Evolutionary conservation across 2,888 invertebrate species (phyloP), one percentile per base, ranked within the genome.

Genomic region (Poecilobothrus nobilitatus): DNA sequence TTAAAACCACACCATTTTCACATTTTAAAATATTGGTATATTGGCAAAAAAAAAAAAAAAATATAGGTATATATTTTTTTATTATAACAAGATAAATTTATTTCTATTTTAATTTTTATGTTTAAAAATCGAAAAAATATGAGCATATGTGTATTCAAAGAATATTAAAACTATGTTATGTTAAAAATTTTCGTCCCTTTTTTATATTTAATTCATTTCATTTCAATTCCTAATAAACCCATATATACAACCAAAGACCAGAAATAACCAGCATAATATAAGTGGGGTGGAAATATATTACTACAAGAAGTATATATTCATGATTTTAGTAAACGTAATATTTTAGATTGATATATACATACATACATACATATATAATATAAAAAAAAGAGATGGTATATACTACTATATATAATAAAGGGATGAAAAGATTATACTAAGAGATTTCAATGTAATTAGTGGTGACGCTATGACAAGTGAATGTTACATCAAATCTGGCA

Each of bases 401-500:
- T n/a, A 53, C 53, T 53, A 53, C 5, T 27, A 27, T 27, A 27
- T 27, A 27, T 27, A 4, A 4, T 4, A 5, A 53, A 53, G 53
- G 53, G 53, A 53, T 53, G 53, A 53, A 53, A 53, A 53, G 53
- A 53, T 53, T 53, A 53, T 53, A 15, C 18, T 53, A 53, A 53
- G 18, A 53, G 53, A 53, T 53, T 53, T 53, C 53, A 53, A 53
- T 53, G 53, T 53, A 53, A 53, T 53, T 53, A 53, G 53, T 53
- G 53, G 53, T 53, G 53, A 53, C 53, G 53, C 63, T 27, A 33
- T 75, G 79, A 80, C 77, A 79, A 81, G 77, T 77, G 78, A 78
- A 78, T 76, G 75, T 77, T 78, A 74, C 76, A 80, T 81, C 79
- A 79, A 81, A 81, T 81, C 79, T 81, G 81, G 81, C 82, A 82